Evolutionary conservation across 2,113 vertebrate species (phyloP).

Genomic region (Carettochelys insculpta): DNA sequence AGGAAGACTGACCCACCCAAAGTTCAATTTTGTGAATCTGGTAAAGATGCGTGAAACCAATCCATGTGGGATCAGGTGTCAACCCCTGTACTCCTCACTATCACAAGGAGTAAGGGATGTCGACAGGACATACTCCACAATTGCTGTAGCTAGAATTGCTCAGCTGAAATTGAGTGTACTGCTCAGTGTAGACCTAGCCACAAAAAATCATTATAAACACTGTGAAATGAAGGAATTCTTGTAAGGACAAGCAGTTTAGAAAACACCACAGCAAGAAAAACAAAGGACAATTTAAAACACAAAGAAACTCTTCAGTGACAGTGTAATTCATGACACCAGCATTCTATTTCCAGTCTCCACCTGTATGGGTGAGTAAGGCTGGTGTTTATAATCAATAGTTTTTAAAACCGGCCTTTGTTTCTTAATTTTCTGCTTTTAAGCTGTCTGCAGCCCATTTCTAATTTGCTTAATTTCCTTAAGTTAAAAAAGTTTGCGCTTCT

Average conservation of each 20-base stretch:
- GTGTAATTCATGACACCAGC: background rate
- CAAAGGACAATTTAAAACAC: background rate
- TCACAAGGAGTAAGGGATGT: too few species aligned
- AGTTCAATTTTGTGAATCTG: too few species aligned
- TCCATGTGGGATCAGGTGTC: too few species aligned
- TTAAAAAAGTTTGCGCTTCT: background rate
- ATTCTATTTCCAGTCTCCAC: background rate
- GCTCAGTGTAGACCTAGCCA: too few species aligned
- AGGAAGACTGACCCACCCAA: too few species aligned
- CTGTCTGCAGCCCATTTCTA: background rate
- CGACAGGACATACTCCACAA: too few species aligned
- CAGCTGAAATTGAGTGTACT: too few species aligned
- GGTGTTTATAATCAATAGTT: background rate
- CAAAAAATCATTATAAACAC: background rate
- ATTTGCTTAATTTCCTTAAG: too few species aligned
- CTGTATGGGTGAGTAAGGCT: background rate
- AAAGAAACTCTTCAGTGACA: background rate
- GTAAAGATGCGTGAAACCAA: too few species aligned
- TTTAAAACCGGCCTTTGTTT: background rate
- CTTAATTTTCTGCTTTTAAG: background rate
- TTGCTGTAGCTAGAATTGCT: too few species aligned
- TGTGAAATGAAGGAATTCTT: background rate
- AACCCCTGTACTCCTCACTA: too few species aligned
- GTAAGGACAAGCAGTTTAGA: background rate
- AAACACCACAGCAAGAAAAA: background rate